Conservation (phyloP, 2,797 vertebrate species). For the Melanotaenia trifasciata region DNA sequence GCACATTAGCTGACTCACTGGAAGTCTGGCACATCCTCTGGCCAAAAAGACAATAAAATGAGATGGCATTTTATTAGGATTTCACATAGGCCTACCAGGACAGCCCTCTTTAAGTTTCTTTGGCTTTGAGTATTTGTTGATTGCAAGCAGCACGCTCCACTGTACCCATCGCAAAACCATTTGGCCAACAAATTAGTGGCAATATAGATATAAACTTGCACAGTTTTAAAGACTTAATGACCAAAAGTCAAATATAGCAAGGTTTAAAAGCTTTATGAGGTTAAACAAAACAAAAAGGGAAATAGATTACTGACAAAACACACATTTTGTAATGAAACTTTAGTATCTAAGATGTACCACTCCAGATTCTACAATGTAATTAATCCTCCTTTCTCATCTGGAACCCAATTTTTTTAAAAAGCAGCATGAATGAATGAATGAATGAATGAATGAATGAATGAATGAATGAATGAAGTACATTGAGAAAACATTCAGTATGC, state of each 20-base stretch:
- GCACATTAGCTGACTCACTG: conserved; percentile 70
- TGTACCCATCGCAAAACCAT: background rate
- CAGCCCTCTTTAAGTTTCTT: conserved; percentile 17
- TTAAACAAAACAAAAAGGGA: background rate
- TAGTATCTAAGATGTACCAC: background rate
- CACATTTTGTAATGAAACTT: conserved; percentile 26
- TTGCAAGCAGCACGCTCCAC: background rate
- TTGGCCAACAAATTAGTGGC: conserved; percentile 5
- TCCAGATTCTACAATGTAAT: too few species aligned
- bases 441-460: too few species aligned
- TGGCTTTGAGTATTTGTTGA: background rate
- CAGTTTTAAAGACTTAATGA: conserved; percentile 14
- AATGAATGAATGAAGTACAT: too few species aligned
- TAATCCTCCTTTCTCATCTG: too few species aligned
- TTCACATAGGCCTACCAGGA: conserved; percentile 56
- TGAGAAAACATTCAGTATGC: too few species aligned
- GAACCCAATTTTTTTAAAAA: too few species aligned
- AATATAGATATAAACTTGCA: background rate
- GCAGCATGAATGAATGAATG: too few species aligned
- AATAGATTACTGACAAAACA: conserved; percentile 36
- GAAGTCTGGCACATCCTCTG: conserved; percentile 59
- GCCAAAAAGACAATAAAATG: conserved; percentile 71
- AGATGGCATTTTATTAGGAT: conserved; percentile 67
- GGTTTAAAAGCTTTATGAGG: background rate
- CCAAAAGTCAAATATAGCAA: background rate